Conservation (phyloP, 1,140 invertebrate genomes). For the Goniozus legneri region DNA sequence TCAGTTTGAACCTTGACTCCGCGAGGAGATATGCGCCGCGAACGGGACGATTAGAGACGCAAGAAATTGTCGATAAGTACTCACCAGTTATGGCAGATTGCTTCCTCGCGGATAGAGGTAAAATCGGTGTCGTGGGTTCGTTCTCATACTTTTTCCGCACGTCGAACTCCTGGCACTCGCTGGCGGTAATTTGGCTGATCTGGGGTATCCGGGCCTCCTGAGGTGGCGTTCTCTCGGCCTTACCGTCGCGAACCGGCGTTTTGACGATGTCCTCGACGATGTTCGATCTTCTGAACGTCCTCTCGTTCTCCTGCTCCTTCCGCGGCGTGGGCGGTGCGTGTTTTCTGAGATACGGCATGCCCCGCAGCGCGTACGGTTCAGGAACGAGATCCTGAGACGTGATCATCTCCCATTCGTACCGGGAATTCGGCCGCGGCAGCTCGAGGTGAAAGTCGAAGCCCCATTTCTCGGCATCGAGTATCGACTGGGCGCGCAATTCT, state of each 20-base stretch:
- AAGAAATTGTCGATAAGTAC: too few relatives aligned
- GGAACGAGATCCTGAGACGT: conserved; percentile 42
- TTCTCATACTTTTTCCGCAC: conserved; percentile 22
- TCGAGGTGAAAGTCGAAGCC: conserved; percentile 54
- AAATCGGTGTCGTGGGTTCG: conserved; percentile 35
- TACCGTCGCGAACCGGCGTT: conserved; percentile 4
- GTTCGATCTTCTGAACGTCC: neutral
- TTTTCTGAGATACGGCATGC: conserved; percentile 47
- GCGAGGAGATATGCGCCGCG: too few relatives aligned
- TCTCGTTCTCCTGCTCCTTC: conserved; percentile 11
- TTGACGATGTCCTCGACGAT: neutral
- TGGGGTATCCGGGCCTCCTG: conserved; percentile 40
- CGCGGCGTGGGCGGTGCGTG: conserved; percentile 33
- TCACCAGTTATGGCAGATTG: conserved; percentile 48
- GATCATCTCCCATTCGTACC: conserved; percentile 46
- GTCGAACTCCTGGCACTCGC: conserved; percentile 19
- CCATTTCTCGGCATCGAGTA: conserved; percentile 50
- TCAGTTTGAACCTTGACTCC: too few relatives aligned
- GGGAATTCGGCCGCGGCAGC: conserved; percentile 37
- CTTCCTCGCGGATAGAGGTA: conserved; percentile 33
- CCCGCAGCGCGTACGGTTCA: conserved; percentile 48
- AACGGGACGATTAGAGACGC: too few relatives aligned
- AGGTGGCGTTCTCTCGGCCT: conserved; percentile 43
- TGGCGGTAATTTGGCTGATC: conserved; percentile 33
- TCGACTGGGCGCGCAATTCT: conserved; percentile 46